Percentiles rank a stretch among this genome's conserved stretches.
These are phyloP conservation scores for Arenaria interpres DNA, from an alignment of 2,113 vertebrate species.

Conservation along the genomic window DNA sequence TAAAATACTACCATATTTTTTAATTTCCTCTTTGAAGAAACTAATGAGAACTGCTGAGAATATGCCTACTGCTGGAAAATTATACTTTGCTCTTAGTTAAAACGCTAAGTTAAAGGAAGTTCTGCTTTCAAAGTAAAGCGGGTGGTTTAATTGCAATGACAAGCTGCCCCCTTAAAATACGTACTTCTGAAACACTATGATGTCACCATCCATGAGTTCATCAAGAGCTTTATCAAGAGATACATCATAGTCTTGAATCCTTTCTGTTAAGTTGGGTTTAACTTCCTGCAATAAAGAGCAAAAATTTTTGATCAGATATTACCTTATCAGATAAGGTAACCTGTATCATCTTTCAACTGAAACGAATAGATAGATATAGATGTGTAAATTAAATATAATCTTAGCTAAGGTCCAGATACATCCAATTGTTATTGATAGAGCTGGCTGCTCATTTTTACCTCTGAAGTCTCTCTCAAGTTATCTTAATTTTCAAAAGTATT, in stretches of 20 bases:
- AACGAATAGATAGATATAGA: background rate
- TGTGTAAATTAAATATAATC: background rate
- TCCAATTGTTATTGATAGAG: background rate
- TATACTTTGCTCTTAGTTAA: background rate
- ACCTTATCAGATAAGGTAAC: background rate
- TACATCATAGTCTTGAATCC: slow-evolving; percentile 99
- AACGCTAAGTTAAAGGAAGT: background rate
- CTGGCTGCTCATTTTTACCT: background rate
- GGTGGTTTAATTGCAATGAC: background rate
- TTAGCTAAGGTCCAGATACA: background rate
- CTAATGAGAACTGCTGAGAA: background rate
- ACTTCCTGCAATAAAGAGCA: slow-evolving; percentile 86
- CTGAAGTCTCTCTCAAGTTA: background rate
- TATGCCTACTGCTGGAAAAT: background rate
- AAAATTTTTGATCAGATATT: background rate
- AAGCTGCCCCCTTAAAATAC: slow-evolving; percentile 20
- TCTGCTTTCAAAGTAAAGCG: slow-evolving; percentile 3
- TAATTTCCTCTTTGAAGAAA: background rate
- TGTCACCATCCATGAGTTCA: slow-evolving; percentile 99
- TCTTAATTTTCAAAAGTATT: background rate
- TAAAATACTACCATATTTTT: background rate
- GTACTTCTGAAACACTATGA: slow-evolving; percentile 99
- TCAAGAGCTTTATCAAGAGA: slow-evolving; percentile 99
- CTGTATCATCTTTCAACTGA: background rate
- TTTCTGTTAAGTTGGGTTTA: slow-evolving; percentile 99